A percentile compares a stretch with the other conserved stretches of the same genome.
phyloP scores from a whole-genome alignment of 2,113 vertebrate genomes.

The Platysternon megacephalum region DNA sequence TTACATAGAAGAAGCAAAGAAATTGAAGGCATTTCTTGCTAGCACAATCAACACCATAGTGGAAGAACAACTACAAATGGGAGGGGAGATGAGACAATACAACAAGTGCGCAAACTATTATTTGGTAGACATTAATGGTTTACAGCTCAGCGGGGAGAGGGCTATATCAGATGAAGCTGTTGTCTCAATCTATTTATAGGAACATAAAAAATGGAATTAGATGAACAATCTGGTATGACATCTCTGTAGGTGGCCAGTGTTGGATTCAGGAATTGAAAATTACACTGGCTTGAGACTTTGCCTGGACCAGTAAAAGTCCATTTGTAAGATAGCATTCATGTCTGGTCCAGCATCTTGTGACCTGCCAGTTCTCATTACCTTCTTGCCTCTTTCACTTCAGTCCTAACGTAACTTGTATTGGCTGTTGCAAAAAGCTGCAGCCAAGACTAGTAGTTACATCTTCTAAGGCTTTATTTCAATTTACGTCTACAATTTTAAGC shows the following conservation, averaged over 20 bases:
- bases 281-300: not conserved
- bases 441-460: not conserved
- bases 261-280: not conserved
- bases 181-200: not conserved
- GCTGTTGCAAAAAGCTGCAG: not conserved
- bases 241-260: accelerated
- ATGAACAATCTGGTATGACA: not conserved
- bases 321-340: not conserved
- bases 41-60: not conserved
- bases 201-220: not conserved
- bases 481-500: too few relatives aligned
- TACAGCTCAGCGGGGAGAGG: not conserved
- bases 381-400: not conserved
- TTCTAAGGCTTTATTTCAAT: not conserved
- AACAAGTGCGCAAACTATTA: not conserved
- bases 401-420: accelerated
- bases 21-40: not conserved
- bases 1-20: not conserved
- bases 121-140: not conserved
- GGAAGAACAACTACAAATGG: not conserved
- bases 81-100: not conserved
- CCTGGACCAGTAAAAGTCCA: not conserved
- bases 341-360: too few relatives aligned
- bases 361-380: not conserved
- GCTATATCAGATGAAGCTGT: not conserved